Evolutionary conservation across 1,140 invertebrate genomes (phyloP).

Genomic region (Anastrepha obliqua): DNA sequence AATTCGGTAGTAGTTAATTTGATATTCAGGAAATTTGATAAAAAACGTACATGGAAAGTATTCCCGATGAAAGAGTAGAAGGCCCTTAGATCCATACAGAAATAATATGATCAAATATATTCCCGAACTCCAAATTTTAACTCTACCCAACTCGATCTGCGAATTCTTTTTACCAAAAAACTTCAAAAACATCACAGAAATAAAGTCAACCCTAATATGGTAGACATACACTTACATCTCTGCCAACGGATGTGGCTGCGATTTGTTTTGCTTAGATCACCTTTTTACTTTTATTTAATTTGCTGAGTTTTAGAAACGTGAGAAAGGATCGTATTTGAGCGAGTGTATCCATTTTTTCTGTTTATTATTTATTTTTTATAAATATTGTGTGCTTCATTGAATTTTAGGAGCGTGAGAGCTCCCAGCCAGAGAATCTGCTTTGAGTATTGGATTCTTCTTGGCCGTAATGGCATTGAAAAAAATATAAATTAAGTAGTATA

Average conservation of each 20-base stretch:
- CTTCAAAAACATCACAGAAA: not conserved
- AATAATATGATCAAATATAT: too few relatives aligned
- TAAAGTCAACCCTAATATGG: not conserved
- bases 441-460: not conserved
- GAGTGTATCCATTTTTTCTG: not conserved
- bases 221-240: not conserved
- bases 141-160: too few relatives aligned
- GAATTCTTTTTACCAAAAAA: too few relatives aligned
- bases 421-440: not conserved
- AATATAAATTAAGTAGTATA: not conserved
- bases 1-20: too few relatives aligned
- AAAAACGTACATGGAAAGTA: too few relatives aligned
- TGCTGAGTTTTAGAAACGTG: not conserved
- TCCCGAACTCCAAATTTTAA: too few relatives aligned
- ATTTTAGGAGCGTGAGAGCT: constrained; percentile 3
- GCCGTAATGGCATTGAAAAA: not conserved
- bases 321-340: constrained; percentile 6
- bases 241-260: not conserved
- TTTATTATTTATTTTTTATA: not conserved
- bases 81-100: too few relatives aligned
- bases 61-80: too few relatives aligned
- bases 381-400: not conserved
- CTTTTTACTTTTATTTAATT: not conserved
- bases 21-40: too few relatives aligned
- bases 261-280: not conserved